Base-by-base conservation (phyloP, 2,113 vertebrate species). In the Nestor notabilis region DNA sequence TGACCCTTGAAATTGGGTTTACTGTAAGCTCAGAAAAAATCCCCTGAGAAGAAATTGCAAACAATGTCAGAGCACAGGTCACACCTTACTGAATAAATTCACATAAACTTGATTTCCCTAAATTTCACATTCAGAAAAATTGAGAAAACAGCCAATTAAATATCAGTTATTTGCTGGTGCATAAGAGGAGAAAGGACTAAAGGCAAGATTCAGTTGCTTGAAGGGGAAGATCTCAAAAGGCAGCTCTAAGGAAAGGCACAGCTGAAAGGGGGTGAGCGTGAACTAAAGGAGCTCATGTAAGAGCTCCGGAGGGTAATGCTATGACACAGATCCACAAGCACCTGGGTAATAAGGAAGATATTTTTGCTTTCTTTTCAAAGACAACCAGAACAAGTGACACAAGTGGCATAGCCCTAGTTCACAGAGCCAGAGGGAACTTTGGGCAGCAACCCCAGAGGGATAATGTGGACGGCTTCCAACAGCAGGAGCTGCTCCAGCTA, bases 1-100 rank as follows among this genome's bases (percentile, higher is more conserved):
- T 97, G 96, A 97, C 94, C 96, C 95, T 97, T 96, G 96, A 97
- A 96, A 96, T 82, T 65, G 10, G 47, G 25, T 87, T 93, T 96
- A 94, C 93, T 96, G 94, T 96, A 96, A 96, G 21, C 72, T 82
- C 24, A 75, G 47, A 89, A 94, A 95, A 79, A 55, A n/a, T 19
- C 4, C 14, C 20, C 46, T 58, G 10, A 50, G 95, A 84, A 71
- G 69, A 82, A 82, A 76, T 75, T 55, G 56, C 61, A 91, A 91
- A 72, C 35, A 82, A 39, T 33, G 8, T 76, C 70, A 85, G 60
- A 89, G 43, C 31, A 68, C 5, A 53, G 43, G 72, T n/a, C 16
- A 75, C 5, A 68, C 1, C 7, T 87, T 68, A 31, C 23, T 9
- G 0, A 84, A 92, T 78, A 89, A 85, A 83, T 53, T 87, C 9